Percentiles rank a stretch among this genome's conserved stretches.
These are phyloP conservation scores for Spinus pinus DNA, from an alignment of 2,797 vertebrate species.

Conservation along the genomic window DNA sequence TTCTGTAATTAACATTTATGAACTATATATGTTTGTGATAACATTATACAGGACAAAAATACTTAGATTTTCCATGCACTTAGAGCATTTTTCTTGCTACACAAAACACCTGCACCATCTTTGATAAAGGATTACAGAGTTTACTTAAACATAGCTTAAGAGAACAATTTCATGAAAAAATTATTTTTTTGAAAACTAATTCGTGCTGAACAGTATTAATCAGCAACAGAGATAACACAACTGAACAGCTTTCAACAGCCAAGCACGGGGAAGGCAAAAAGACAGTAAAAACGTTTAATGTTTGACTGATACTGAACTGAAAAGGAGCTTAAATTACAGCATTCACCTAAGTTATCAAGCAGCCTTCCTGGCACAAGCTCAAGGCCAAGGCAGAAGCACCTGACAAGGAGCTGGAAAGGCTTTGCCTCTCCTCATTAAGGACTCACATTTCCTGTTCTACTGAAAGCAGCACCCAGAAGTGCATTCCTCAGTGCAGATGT, in stretches of 20 bases:
- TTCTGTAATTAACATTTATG: not conserved
- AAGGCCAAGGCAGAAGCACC: not conserved
- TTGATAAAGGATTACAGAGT: not conserved
- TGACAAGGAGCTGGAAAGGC: not conserved
- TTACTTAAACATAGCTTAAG: not conserved
- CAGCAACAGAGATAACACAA: not conserved
- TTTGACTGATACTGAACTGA: not conserved
- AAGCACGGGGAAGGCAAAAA: not conserved
- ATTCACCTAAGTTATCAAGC: not conserved
- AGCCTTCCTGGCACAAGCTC: not conserved
- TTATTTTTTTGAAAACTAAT: not conserved
- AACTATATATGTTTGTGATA: not conserved
- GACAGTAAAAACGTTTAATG: not conserved
- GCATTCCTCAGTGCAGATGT: not conserved
- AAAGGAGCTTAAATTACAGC: not conserved
- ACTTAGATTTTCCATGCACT: not conserved
- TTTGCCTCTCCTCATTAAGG: not conserved
- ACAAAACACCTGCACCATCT: not conserved
- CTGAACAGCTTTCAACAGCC: not conserved
- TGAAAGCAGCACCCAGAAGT: not conserved
- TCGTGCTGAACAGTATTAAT: not conserved
- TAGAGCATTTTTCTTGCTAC: not conserved
- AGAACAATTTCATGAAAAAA: not conserved
- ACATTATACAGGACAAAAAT: not conserved
- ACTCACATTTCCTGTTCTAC: constrained; percentile 23